These are phyloP conservation scores for Hymenochirus boettgeri DNA, from an alignment of 2,113 vertebrate species.

Conservation along the genomic window DNA sequence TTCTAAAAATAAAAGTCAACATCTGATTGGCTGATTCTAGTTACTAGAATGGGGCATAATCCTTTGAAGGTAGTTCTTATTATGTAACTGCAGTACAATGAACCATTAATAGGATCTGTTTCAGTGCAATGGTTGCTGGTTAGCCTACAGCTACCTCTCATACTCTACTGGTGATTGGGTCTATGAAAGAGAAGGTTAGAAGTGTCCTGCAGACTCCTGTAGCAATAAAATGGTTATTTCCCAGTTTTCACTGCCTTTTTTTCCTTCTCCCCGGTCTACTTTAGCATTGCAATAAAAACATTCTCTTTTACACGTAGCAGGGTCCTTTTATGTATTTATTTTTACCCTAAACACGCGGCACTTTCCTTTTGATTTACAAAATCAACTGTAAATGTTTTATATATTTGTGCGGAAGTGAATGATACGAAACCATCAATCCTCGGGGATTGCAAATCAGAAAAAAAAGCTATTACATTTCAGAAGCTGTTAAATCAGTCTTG, in stretches of 20 bases:
- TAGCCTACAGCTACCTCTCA: not conserved
- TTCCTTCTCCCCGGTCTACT: constrained; percentile 29
- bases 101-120: not conserved
- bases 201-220: not conserved
- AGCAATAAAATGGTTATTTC: not conserved
- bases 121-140: not conserved
- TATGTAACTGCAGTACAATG: too few species aligned
- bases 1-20: too few species aligned
- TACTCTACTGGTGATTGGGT: not conserved
- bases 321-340: constrained; percentile 37
- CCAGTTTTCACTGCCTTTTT: too few species aligned
- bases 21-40: too few species aligned
- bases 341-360: constrained; percentile 35
- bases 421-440: constrained; percentile 62
- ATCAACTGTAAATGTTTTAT: constrained; percentile 52
- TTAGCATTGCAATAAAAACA: constrained; percentile 31
- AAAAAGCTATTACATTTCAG: constrained; percentile 66
- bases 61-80: too few species aligned
- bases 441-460: constrained; percentile 50
- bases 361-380: constrained; percentile 53
- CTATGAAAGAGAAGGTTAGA: not conserved
- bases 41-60: too few species aligned
- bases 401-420: constrained; percentile 51
- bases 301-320: constrained; percentile 28
- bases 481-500: constrained; percentile 67